These are phyloP conservation scores for Diploscapter pachys DNA, from an alignment of 1,140 invertebrate species.

Conservation along the genomic window DNA sequence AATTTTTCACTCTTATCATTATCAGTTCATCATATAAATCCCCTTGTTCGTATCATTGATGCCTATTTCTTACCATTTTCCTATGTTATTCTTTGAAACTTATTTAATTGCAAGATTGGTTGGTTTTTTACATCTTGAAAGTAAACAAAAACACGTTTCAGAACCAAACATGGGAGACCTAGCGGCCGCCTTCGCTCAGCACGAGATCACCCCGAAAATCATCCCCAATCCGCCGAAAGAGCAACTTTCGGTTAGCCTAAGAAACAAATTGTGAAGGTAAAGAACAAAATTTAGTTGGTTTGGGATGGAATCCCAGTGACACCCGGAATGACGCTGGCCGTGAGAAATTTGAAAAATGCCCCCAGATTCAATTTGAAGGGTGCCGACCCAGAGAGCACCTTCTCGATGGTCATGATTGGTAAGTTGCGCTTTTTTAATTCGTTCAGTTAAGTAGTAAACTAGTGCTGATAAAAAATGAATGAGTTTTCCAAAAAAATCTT, in stretches of 20 bases:
- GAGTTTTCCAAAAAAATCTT: background rate
- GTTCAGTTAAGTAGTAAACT: background rate
- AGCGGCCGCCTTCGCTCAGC: slow-evolving; percentile 45
- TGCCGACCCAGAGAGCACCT: slow-evolving; percentile 55
- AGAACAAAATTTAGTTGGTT: slow-evolving; percentile 38
- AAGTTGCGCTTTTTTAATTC: slow-evolving; percentile 5
- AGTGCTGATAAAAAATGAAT: background rate
- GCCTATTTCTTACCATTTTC: no score
- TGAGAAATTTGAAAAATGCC: slow-evolving; percentile 56
- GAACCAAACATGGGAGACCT: slow-evolving; percentile 46
- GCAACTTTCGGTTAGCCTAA: slow-evolving; percentile 46
- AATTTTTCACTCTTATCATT: no score
- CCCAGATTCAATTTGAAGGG: slow-evolving; percentile 52
- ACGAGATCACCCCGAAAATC: slow-evolving; percentile 53
- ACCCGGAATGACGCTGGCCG: slow-evolving; percentile 49
- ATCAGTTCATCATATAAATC: no score
- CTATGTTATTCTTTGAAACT: no score
- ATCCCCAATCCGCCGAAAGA: slow-evolving; percentile 49
- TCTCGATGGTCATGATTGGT: slow-evolving; percentile 58
- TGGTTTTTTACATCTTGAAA: no score
- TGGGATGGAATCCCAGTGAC: slow-evolving; percentile 56
- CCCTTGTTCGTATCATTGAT: no score
- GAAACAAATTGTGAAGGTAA: background rate
- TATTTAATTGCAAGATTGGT: no score
- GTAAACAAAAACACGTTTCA: background rate